Conservation (phyloP, 2,888 invertebrate species). For the Aradus depressus region DNA sequence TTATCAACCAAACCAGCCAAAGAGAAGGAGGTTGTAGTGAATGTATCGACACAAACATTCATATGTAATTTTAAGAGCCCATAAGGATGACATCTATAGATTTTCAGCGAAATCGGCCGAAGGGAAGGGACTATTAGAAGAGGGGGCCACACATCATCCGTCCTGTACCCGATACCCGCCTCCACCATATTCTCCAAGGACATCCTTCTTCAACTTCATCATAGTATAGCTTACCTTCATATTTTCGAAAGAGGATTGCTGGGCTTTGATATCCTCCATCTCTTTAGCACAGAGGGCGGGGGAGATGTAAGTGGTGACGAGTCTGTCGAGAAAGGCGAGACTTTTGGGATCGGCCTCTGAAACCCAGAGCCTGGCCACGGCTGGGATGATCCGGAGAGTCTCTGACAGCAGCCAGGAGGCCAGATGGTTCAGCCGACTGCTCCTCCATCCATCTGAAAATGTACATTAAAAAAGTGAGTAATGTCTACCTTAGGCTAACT, state of each 20-base stretch:
- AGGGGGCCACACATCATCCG: no score
- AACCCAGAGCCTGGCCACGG: constrained; percentile 69
- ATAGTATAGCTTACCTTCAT: constrained; percentile 54
- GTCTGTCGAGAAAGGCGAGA: constrained; percentile 53
- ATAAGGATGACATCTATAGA: no score
- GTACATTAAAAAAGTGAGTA: not conserved
- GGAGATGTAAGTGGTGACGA: constrained; percentile 57
- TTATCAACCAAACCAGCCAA: no score
- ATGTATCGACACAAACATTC: no score
- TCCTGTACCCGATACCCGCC: no score
- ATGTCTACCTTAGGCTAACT: no score
- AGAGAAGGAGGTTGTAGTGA: no score
- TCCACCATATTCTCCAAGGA: no score
- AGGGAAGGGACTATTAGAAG: no score
- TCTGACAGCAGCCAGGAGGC: constrained; percentile 56
- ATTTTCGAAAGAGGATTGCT: constrained; percentile 44
- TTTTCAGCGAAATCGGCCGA: no score
- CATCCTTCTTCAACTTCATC: no score
- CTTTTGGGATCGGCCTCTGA: constrained; percentile 51
- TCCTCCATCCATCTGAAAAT: constrained; percentile 31
- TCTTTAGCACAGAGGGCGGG: constrained; percentile 55
- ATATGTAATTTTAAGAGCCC: no score
- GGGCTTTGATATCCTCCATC: constrained; percentile 46
- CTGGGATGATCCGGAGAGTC: constrained; percentile 54
- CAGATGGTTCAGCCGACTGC: constrained; percentile 42